Base-by-base conservation (phyloP, 1,140 invertebrate species). In the Scaptomyza graminum region DNA sequence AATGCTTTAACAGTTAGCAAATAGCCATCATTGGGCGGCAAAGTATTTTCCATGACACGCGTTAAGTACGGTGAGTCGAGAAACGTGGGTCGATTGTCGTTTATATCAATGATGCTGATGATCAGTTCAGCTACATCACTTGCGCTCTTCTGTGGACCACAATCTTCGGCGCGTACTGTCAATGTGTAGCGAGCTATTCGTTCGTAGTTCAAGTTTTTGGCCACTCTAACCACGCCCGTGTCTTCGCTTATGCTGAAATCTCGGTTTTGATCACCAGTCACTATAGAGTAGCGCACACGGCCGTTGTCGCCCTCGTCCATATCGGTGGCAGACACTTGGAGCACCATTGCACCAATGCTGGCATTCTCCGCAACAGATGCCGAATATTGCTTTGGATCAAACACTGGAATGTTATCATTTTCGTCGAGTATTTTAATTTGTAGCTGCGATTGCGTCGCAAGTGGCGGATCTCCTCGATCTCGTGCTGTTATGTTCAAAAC, bases 81-180 rank as follows among this genome's bases (percentile, higher is more conserved):
- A 90, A 99, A 99, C 0, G 96, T 95, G 1, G 98, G 98, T 6
- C 96, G 95, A 88, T 98, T 98, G 92, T 99, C 98, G 92, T 99
- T 99, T 74, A 99, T 96, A 92, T 99, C 98, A 22, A 95, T 94
- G 4, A 99, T 79, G 13, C 88, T 93, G 39, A 95, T 94, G 22
- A 92, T 93, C n/a, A 95, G 92, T 90, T 95, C 94, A 0, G 96
- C 95, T 0, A 94, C 95, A 77, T 97, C 96, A 49, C 93, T 93
- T 7, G 94, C 72, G 3, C 70, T 93, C 0, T 93, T 91, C 28
- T 73, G 57, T 31, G 56, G 4, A 6, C 66, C 79, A 85, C 96
- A 97, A 91, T 98, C 97, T 92, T 99, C 97, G 0, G 96, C 97
- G 59, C 95, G 95, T 6, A 99, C 95, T 0, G 94, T 96, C 60